Base-by-base conservation (phyloP, 2,888 invertebrate genomes). In the Notocelia uddmanniana region DNA sequence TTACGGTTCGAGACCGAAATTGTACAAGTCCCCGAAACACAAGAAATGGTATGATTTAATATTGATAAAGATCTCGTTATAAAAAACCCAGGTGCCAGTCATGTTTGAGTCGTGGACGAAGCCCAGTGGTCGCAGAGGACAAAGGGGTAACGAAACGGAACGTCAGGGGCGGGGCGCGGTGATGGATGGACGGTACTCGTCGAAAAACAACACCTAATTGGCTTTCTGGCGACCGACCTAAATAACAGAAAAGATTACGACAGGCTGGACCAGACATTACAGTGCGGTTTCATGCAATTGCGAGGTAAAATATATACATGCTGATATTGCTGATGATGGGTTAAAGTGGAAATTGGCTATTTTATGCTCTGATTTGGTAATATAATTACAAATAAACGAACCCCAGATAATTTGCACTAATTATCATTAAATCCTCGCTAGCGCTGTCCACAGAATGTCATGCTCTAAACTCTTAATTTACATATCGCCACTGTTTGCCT, bases 1-100 rank as follows among this genome's bases (percentile, higher is more conserved):
- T 85, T 77, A 82, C 80, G 81, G 77, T 83, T 80, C 78, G 72
- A 58, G 70, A 76, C 75, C 74, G 55, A 67, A 71, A 67, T 76
- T 78, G 73, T 76, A 76, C 77, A 76, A 78, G 76, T 78, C 64
- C 75, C 67, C 72, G 74, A 73, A 76, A 77, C 76, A 76, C 74
- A 45, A 71, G 70, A 60, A 71, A 71, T 66, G 59, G 71, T 54
- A 72, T 62, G 72, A 72, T 72, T 72, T 68, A 68, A 23, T 60
- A 57, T 57, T 72, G 72, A 72, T 72, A 68, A 72, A 15, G 68
- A 68, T 72, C 68, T 63, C 31, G 60, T 55, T 63, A 45, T 31
- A 57, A 57, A 57, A 57, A 68, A 48, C 63, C 23, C 48, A 11
- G 60, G 54, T 67, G 54, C 45, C 31, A 34, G 45, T 63, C 54